A percentile compares a stretch with the other conserved stretches of the same genome.
Evolutionary conservation across 2,113 vertebrate genomes (phyloP).

Genomic region (Rissa tridactyla): DNA sequence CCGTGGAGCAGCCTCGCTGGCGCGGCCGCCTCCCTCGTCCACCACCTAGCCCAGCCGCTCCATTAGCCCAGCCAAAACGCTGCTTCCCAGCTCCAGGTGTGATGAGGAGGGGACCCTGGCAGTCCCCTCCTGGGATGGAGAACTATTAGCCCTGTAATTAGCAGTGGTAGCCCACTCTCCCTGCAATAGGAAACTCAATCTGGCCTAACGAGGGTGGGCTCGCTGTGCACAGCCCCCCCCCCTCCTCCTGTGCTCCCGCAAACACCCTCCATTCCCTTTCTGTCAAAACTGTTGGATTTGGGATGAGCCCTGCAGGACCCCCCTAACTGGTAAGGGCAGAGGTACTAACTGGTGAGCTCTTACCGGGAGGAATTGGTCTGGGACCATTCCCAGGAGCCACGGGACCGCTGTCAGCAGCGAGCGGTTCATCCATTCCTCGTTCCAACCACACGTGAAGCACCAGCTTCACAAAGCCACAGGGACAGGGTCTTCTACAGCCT

Average conservation of each 20-base stretch:
- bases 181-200: background rate
- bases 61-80: background rate
- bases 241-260: background rate
- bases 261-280: background rate
- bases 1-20: no score
- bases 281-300: background rate
- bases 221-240: background rate
- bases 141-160: background rate
- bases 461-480: rapidly evolving
- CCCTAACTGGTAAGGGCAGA: background rate
- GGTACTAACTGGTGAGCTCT: no score
- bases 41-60: background rate
- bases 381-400: background rate
- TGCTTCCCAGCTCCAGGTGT: background rate
- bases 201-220: background rate
- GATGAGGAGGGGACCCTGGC: background rate
- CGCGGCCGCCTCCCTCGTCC: background rate
- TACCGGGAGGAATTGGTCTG: background rate
- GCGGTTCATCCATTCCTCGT: background rate
- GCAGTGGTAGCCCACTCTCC: background rate
- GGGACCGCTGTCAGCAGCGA: background rate
- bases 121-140: background rate
- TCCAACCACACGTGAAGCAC: background rate
- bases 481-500: background rate
- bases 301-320: background rate